Percentiles rank a stretch among this genome's conserved stretches.
Evolutionary conservation across 2,888 invertebrate genomes (phyloP).

Genomic region (Dicranocentrus wangi): DNA sequence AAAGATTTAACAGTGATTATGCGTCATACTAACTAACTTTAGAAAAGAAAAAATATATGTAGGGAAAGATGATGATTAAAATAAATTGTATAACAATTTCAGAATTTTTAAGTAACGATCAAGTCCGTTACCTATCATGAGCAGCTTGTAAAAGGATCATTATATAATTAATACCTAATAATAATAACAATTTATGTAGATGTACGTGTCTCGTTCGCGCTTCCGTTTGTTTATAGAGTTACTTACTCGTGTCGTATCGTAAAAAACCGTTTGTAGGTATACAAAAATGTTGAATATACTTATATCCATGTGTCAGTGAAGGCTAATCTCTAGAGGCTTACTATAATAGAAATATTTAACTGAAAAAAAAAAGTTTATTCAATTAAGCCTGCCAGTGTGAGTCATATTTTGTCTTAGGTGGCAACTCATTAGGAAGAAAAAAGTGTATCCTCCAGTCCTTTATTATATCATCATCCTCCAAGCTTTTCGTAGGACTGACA

Average conservation of each 20-base stretch:
- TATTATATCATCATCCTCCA: too few relatives aligned
- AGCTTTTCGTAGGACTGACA: too few relatives aligned
- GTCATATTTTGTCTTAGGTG: conserved; percentile 9
- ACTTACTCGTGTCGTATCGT: background rate
- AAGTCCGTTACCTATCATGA: background rate
- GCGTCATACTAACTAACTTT: too few relatives aligned
- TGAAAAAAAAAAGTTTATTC: background rate
- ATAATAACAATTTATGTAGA: too few relatives aligned
- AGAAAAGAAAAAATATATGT: background rate
- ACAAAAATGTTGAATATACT: background rate
- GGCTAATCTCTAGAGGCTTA: too few relatives aligned
- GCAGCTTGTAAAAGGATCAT: background rate
- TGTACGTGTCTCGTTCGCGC: background rate
- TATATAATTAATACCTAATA: too few relatives aligned
- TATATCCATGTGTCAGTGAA: background rate
- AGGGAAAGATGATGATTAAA: conserved; percentile 1
- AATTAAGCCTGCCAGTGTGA: conserved; percentile 3
- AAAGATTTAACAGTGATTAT: too few relatives aligned
- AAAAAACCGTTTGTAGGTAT: background rate
- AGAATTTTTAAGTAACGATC: conserved; percentile 6
- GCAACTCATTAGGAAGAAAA: too few relatives aligned
- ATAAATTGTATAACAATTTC: background rate
- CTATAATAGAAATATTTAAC: background rate
- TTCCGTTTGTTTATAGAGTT: conserved; percentile 17
- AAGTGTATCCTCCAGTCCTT: too few relatives aligned